These are phyloP conservation scores for Tamias sibiricus DNA, from an alignment of 2,113 vertebrate species.

Conservation along the genomic window DNA sequence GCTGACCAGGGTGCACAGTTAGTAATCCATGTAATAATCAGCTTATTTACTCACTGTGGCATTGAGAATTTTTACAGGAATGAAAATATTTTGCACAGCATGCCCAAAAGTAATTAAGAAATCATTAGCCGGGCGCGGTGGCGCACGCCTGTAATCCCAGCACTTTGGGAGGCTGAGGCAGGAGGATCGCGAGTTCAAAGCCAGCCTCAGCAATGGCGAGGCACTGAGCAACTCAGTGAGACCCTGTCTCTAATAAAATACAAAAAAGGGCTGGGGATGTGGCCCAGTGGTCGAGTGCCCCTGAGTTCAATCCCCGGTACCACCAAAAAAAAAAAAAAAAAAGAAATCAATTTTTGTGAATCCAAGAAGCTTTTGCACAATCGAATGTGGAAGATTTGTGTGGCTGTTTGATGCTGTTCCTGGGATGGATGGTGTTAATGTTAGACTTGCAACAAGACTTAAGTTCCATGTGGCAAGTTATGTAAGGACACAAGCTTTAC, in stretches of 20 bases:
- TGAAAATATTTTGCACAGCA: slow-evolving; percentile 18
- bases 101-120: not conserved
- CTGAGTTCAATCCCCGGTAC: no score
- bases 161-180: no score
- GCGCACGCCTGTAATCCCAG: no score
- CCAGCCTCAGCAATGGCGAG: no score
- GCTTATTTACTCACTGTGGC: not conserved
- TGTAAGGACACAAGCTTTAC: slow-evolving; percentile 8
- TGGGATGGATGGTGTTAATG: not conserved
- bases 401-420: not conserved
- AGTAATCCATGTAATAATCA: slow-evolving; percentile 39
- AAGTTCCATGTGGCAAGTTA: not conserved
- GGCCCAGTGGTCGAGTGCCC: no score
- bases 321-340: no score
- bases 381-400: not conserved
- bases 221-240: no score
- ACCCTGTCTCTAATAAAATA: no score
- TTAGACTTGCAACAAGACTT: not conserved
- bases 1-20: not conserved
- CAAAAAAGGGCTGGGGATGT: no score
- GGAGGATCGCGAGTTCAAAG: no score
- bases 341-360: not conserved
- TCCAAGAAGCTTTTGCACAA: not conserved
- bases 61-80: not conserved
- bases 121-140: no score